Conservation (phyloP, 2,888 invertebrate species). For the Drosophila infuscata region DNA sequence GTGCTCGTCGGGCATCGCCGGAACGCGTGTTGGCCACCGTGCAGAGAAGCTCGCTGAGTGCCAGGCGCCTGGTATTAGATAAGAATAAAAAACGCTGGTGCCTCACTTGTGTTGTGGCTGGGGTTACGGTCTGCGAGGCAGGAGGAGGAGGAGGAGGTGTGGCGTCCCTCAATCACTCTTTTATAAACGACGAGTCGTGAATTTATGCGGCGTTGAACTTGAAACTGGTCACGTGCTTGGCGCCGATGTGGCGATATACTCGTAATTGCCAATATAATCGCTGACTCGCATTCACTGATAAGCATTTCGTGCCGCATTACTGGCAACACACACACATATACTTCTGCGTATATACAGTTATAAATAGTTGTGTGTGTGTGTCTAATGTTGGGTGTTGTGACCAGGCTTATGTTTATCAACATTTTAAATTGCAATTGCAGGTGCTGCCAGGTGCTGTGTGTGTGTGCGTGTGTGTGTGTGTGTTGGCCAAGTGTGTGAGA, state of each 20-base stretch:
- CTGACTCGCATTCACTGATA: constrained; percentile 67
- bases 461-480: background rate
- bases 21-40: constrained; percentile 23
- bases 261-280: constrained; percentile 76
- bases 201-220: constrained; percentile 68
- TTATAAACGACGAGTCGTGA: constrained; percentile 32
- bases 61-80: constrained; percentile 37
- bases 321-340: background rate
- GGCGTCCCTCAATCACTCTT: constrained; percentile 18
- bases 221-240: constrained; percentile 77
- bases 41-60: background rate
- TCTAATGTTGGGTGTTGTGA: constrained; percentile 16
- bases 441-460: constrained; percentile 7
- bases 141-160: background rate
- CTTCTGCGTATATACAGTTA: background rate
- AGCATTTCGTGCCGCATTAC: constrained; percentile 52
- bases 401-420: constrained; percentile 50
- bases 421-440: constrained; percentile 54
- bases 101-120: background rate
- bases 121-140: background rate
- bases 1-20: constrained; percentile 20
- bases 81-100: constrained; percentile 31
- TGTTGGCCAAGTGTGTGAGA: constrained; percentile 6
- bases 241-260: constrained; percentile 74
- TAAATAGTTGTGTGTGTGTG: constrained; percentile 1